Base-by-base conservation (phyloP, 1,140 invertebrate genomes). In the Aradophagus sp. region DNA sequence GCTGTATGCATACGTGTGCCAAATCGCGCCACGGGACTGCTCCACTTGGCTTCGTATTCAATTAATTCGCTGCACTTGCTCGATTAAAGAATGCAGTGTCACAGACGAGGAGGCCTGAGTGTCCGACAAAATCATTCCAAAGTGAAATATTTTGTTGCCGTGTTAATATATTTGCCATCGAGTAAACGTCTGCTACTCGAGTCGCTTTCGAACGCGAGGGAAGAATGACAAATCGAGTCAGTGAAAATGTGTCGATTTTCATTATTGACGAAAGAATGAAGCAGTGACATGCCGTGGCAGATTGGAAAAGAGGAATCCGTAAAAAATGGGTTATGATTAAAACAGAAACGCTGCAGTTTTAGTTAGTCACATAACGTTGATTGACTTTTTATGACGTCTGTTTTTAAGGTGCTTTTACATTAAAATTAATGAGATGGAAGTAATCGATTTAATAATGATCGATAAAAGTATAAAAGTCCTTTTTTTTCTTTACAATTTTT, bases 31-130 rank as follows among this genome's bases (percentile, higher is more conserved):
- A 35, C 56, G 27, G 47, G 67, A 38, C 47, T 53, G 47, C 45
- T 55, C 38, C 47, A 32, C 31, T 50, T 45, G 38, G 52, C 45
- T 70, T 70, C 44, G 39, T 62, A 69, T 70, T 63, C 58, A 58
- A 70, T 69, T 62, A 62, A 56, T 69, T 50, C 52, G 50, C 14
- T 35, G 48, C 42, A 55, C 55, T 69, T 41, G 29, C 27, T 17
- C 66, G 44, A 56, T 56, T 50, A 69, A 62, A 53, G 56, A 69
- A 48, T 20, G 26, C 16, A 41, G 47, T 55, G 48, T 44, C 55
- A 55, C 41, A 17, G 36, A 69, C 50, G 62, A 62, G 55, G 19
- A 62, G 39, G 4, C 14, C 23, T 15, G 41, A 50, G 50, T 36
- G 20, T 41, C 19, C 35, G 19, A 35, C 34, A 55, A 55, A 61